Percentiles rank a stretch among this genome's conserved stretches.
These are phyloP conservation scores for Rhingia rostrata DNA, from an alignment of 2,888 invertebrate species.

Conservation along the genomic window DNA sequence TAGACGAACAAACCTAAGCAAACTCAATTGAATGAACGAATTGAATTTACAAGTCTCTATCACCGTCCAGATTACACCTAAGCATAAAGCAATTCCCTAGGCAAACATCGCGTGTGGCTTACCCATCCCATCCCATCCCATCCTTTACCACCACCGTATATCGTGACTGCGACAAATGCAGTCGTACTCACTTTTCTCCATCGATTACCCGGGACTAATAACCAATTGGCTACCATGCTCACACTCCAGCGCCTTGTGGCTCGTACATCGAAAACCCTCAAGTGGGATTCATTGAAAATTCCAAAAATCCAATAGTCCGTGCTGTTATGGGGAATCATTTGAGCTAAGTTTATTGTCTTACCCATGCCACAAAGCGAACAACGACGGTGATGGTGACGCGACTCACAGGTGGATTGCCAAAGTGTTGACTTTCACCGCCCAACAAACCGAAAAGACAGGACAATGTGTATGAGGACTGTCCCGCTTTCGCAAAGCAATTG, in stretches of 20 bases:
- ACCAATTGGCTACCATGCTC: constrained; percentile 57
- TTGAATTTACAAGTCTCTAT: constrained; percentile 67
- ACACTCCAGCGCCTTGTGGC: background rate
- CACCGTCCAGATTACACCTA: constrained; percentile 55
- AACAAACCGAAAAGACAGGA: constrained; percentile 40
- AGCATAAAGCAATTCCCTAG: constrained; percentile 62
- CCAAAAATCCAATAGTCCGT: constrained; percentile 56
- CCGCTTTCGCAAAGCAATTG: constrained; percentile 43
- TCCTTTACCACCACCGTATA: constrained; percentile 13
- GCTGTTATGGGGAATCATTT: constrained; percentile 47
- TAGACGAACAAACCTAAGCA: constrained; percentile 30
- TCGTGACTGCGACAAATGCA: constrained; percentile 73
- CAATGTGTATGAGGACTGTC: background rate
- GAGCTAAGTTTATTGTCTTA: constrained; percentile 53
- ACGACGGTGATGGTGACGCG: background rate
- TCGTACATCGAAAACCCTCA: background rate
- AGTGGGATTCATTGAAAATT: constrained; percentile 61
- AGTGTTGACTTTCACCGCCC: constrained; percentile 50
- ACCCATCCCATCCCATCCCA: constrained; percentile 12
- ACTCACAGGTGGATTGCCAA: constrained; percentile 51
- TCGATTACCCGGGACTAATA: constrained; percentile 67
- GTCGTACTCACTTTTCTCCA: constrained; percentile 66
- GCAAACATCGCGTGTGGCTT: constrained; percentile 69
- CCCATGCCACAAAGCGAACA: constrained; percentile 14
- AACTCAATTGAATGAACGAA: constrained; percentile 64